Evolutionary conservation across 1,140 invertebrate genomes (phyloP).

Genomic region (Elysia chlorotica): DNA sequence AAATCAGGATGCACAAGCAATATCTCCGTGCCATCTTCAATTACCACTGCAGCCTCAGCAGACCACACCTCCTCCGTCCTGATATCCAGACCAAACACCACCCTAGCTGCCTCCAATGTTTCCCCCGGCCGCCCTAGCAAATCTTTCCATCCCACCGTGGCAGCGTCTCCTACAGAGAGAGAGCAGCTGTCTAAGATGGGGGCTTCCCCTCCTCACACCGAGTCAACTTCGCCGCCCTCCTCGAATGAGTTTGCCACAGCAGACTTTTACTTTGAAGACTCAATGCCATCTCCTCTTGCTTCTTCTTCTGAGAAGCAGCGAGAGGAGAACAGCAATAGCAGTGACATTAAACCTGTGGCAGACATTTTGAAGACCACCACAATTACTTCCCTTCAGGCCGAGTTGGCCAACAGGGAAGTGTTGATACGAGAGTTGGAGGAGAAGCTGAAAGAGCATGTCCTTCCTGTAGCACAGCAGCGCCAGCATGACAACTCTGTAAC

Average conservation of each 20-base stretch:
- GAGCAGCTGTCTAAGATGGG: constrained; percentile 6
- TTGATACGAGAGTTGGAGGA: constrained; percentile 23
- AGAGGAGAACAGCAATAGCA: constrained; percentile 17
- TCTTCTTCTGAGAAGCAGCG: constrained; percentile 39
- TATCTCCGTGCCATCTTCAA: too few relatives aligned
- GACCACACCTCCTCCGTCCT: too few relatives aligned
- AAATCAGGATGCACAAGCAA: too few relatives aligned
- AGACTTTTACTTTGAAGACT: constrained; percentile 87
- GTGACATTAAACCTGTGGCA: neutral
- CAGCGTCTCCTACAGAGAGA: too few relatives aligned
- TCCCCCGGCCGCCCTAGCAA: neutral
- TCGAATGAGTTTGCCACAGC: constrained; percentile 74
- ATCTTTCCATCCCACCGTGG: too few relatives aligned
- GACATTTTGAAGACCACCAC: neutral
- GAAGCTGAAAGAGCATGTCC: constrained; percentile 23
- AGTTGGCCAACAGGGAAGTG: constrained; percentile 26
- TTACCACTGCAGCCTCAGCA: too few relatives aligned
- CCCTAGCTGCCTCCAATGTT: neutral
- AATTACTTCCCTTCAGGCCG: constrained; percentile 14
- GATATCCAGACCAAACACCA: too few relatives aligned
- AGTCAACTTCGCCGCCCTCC: constrained; percentile 36
- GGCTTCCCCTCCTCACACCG: neutral
- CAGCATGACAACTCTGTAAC: too few relatives aligned
- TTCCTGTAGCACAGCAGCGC: too few relatives aligned
- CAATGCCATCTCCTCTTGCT: constrained; percentile 65